Evolutionary conservation across 2,113 vertebrate genomes (phyloP).

Genomic region (Rhineura floridana): DNA sequence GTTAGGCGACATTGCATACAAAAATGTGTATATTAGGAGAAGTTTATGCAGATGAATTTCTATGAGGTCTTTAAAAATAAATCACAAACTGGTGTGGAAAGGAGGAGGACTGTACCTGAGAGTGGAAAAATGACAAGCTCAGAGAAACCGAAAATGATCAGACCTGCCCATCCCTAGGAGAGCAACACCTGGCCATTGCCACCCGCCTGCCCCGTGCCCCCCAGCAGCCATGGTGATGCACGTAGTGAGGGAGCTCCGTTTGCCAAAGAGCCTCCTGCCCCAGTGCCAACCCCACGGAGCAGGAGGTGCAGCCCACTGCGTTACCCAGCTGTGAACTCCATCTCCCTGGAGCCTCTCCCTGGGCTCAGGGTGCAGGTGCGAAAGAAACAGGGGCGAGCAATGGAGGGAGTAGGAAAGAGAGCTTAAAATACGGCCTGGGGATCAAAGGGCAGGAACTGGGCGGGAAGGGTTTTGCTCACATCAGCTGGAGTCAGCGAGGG

Average conservation of each 20-base stretch:
- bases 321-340: not conserved
- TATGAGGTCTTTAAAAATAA: no score
- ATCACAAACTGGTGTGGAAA: no score
- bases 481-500: not conserved
- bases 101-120: no score
- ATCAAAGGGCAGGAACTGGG: not conserved
- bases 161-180: no score
- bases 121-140: no score
- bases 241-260: not conserved
- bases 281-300: not conserved
- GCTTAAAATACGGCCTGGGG: not conserved
- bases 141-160: no score
- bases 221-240: not conserved
- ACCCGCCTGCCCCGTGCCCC: no score
- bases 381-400: not conserved
- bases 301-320: no score
- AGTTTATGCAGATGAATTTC: no score
- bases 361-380: not conserved
- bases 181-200: no score
- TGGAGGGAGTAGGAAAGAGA: not conserved
- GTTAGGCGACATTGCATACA: no score
- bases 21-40: no score
- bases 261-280: not conserved
- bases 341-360: not conserved
- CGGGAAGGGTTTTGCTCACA: not conserved